A percentile compares a stretch with the other conserved stretches of the same genome.
phyloP scores from a whole-genome alignment of 2,888 invertebrate species.

The Aelia acuminata region DNA sequence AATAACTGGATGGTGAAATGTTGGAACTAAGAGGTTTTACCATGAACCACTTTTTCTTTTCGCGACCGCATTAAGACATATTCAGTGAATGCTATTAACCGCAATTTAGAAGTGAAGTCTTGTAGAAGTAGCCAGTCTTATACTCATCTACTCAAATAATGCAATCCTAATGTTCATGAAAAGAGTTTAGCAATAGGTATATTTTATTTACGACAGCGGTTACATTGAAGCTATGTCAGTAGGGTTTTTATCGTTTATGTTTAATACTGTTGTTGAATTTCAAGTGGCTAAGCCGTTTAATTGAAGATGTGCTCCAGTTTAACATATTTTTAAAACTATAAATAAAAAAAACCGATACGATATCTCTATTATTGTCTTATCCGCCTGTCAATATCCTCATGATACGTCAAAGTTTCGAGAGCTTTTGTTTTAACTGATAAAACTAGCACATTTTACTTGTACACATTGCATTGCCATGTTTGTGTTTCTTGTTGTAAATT shows the following conservation, averaged over 20 bases:
- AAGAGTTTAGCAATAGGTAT: too few species aligned
- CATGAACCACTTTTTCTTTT: neutral
- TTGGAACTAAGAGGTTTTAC: neutral
- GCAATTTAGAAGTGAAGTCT: too few species aligned
- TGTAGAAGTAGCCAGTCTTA: too few species aligned
- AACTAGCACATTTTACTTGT: neutral
- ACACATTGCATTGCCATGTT: neutral
- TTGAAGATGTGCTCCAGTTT: neutral
- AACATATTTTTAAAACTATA: neutral
- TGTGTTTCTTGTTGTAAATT: too few species aligned
- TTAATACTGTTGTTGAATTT: too few species aligned
- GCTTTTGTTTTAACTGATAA: neutral
- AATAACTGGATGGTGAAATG: neutral
- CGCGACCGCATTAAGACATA: neutral
- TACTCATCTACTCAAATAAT: too few species aligned
- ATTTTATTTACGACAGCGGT: too few species aligned
- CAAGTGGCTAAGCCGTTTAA: too few species aligned
- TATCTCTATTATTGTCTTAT: neutral
- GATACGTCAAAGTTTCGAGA: neutral
- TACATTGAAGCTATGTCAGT: too few species aligned
- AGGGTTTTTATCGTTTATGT: too few species aligned
- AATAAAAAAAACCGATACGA: neutral
- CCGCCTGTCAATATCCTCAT: neutral
- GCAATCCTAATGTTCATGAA: too few species aligned
- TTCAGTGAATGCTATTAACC: neutral